phyloP scores from a whole-genome alignment of 2,797 vertebrate species.

The Intellagama lesueurii region DNA sequence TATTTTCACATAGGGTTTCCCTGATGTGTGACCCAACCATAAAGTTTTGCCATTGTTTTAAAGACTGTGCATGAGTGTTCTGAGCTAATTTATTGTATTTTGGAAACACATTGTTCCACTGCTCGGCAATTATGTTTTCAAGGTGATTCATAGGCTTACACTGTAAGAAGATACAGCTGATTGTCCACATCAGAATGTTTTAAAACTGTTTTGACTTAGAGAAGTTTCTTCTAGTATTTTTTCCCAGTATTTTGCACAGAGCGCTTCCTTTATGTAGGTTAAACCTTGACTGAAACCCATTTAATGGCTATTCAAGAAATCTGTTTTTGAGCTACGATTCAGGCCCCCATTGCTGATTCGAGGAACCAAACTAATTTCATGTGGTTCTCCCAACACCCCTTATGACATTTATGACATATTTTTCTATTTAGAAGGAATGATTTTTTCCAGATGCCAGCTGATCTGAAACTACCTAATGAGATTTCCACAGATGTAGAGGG shows the following conservation, averaged over 20 bases:
- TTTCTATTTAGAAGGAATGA: conserved; percentile 80
- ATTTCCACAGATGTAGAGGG: conserved; percentile 78
- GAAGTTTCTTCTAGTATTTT: not conserved
- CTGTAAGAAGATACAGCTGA: not conserved
- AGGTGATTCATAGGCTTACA: not conserved
- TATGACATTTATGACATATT: conserved; percentile 78
- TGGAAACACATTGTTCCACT: no score
- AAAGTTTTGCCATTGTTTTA: no score
- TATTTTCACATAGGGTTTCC: no score
- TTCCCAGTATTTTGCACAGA: conserved; percentile 33
- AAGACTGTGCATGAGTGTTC: no score
- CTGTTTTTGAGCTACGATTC: conserved; percentile 66
- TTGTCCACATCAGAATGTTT: not conserved
- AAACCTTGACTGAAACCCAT: conserved; percentile 58
- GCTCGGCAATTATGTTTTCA: no score
- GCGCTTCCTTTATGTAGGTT: conserved; percentile 39
- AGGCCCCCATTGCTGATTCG: conserved; percentile 65
- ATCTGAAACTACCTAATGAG: conserved; percentile 82
- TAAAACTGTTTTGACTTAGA: not conserved
- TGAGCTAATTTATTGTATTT: no score
- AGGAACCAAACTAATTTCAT: conserved; percentile 79
- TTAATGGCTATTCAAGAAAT: conserved; percentile 64
- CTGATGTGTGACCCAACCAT: no score
- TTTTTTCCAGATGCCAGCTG: conserved; percentile 82
- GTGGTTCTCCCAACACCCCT: conserved; percentile 75